These are phyloP conservation scores for Cryptomyrus ogoouensis DNA, from an alignment of 2,113 vertebrate genomes.

Conservation along the genomic window DNA sequence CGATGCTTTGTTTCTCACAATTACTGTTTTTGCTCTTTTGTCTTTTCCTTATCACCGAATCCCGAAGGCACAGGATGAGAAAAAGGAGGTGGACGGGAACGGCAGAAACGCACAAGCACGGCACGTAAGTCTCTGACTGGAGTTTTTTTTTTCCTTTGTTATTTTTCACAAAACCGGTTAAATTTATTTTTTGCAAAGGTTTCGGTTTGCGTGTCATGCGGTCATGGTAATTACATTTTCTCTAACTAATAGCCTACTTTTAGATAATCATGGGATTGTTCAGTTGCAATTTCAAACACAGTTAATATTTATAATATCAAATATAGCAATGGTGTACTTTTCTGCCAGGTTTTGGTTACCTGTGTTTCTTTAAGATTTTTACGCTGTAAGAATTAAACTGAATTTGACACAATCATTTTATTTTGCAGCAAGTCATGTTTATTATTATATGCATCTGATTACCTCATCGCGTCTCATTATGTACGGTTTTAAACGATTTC, in stretches of 20 bases:
- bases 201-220: background rate
- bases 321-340: background rate
- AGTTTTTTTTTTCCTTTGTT: background rate
- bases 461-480: background rate
- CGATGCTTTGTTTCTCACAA: constrained; percentile 72
- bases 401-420: background rate
- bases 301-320: background rate
- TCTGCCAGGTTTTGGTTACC: background rate
- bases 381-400: background rate
- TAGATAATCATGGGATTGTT: background rate
- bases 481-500: background rate
- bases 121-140: constrained; percentile 62
- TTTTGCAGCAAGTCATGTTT: background rate
- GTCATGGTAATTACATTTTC: background rate
- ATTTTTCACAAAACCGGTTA: background rate
- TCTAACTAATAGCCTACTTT: background rate
- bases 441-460: background rate
- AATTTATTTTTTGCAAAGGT: background rate
- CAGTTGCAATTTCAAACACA: background rate
- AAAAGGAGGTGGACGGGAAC: constrained; percentile 72
- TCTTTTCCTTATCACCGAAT: constrained; percentile 65
- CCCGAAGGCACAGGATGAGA: constrained; percentile 65
- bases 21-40: constrained; percentile 69
- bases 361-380: background rate
- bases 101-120: constrained; percentile 62